Conservation (phyloP, 2,797 vertebrate genomes). For the Tolypeutes matacus region DNA sequence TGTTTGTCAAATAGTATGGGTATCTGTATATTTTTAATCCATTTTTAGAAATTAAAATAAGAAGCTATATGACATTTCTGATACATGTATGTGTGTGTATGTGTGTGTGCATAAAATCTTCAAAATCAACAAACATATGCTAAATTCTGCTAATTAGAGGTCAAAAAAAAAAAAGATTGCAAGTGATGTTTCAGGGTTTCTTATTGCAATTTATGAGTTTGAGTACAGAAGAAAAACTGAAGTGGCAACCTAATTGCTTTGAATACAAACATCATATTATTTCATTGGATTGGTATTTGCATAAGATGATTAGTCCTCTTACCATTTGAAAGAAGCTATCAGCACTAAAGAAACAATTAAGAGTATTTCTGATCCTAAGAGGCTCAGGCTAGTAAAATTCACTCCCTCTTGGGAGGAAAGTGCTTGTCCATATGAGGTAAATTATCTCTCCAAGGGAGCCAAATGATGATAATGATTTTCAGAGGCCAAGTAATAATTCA, state of each 20-base stretch:
- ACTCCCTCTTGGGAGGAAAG: conserved; percentile 79
- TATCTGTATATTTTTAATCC: not conserved
- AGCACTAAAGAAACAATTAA: conserved; percentile 80
- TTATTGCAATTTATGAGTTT: conserved; percentile 47
- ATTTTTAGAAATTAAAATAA: conserved; percentile 13
- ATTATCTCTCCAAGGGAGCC: conserved; percentile 83
- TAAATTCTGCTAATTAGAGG: conserved; percentile 51
- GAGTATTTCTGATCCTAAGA: conserved; percentile 79
- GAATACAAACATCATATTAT: conserved; percentile 78
- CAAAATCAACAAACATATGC: conserved; percentile 48
- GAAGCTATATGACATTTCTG: not conserved
- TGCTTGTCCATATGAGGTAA: conserved; percentile 82
- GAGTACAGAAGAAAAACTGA: conserved; percentile 68
- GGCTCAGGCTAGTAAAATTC: conserved; percentile 64
- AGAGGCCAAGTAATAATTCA: conserved; percentile 82
- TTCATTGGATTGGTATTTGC: conserved; percentile 79
- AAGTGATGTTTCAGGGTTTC: conserved; percentile 48
- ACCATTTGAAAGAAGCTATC: conserved; percentile 77
- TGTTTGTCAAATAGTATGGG: not conserved
- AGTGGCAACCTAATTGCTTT: conserved; percentile 63
- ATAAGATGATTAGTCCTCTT: conserved; percentile 81
- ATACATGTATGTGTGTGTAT: not conserved
- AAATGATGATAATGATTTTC: conserved; percentile 83
- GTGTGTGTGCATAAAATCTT: not conserved
- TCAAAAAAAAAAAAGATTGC: conserved; percentile 41